Percentiles rank a stretch among this genome's conserved stretches.
Evolutionary conservation across 2,113 vertebrate genomes (phyloP).

Genomic region (Oxygymnocypris stewartii): DNA sequence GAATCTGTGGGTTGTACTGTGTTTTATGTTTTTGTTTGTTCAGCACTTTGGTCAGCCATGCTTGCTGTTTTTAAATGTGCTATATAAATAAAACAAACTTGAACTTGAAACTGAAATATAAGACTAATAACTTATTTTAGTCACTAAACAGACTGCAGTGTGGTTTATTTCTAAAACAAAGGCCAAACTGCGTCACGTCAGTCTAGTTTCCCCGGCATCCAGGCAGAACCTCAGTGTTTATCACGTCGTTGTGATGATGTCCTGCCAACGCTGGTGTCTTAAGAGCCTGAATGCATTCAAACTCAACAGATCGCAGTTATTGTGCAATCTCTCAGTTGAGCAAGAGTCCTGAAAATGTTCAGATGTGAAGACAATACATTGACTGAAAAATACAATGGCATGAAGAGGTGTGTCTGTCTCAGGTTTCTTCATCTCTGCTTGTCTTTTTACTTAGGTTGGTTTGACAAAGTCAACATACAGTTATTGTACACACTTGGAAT

Average conservation of each 20-base stretch:
- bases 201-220: neutral
- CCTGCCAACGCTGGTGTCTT: neutral
- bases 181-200: neutral
- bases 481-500: neutral
- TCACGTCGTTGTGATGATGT: neutral
- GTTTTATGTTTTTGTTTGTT: no score
- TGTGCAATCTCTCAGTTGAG: neutral
- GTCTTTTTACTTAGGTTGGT: neutral
- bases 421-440: neutral
- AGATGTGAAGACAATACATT: neutral
- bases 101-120: neutral
- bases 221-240: neutral
- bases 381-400: no score
- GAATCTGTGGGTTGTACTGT: no score
- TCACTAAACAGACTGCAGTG: neutral
- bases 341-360: constrained; percentile 6
- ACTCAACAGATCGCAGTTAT: neutral
- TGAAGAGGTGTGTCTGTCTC: neutral
- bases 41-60: no score
- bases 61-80: no score
- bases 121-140: neutral
- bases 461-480: neutral
- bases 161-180: neutral
- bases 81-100: no score
- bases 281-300: neutral